phyloP scores from a whole-genome alignment of 1,140 invertebrate species.

The Meloidogyne floridensis region DNA sequence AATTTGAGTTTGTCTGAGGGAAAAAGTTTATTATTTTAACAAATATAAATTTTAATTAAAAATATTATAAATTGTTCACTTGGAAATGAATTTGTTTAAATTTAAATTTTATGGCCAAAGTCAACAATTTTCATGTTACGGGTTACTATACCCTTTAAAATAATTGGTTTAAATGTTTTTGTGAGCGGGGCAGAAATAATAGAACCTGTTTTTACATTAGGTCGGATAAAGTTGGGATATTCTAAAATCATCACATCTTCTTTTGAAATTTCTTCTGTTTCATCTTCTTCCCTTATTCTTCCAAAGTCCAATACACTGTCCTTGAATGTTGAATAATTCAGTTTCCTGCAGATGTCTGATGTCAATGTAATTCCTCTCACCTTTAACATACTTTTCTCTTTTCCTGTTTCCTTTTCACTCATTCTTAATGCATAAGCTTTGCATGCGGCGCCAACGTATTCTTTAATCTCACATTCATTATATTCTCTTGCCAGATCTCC shows the following conservation, averaged over 20 bases:
- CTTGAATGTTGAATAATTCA: constrained; percentile 16
- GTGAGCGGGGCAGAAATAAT: not conserved
- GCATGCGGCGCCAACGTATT: no score
- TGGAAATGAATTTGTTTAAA: no score
- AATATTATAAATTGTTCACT: no score
- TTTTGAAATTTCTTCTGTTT: not conserved
- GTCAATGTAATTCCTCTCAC: constrained; percentile 12
- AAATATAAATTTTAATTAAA: no score
- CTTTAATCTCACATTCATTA: not conserved
- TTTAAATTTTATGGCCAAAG: constrained; percentile 17
- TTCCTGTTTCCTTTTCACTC: constrained; percentile 1
- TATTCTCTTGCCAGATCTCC: constrained; percentile 8
- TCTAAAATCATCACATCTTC: constrained; percentile 5
- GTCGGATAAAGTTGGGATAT: not conserved
- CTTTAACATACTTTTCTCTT: constrained; percentile 1
- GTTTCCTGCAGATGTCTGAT: not conserved
- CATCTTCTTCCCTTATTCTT: not conserved
- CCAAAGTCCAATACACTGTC: not conserved
- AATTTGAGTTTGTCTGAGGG: no score
- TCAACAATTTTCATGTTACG: not conserved
- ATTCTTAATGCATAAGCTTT: constrained; percentile 11
- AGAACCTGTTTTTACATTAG: not conserved
- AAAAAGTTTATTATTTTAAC: no score
- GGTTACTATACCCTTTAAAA: not conserved
- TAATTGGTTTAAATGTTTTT: not conserved